Percentiles rank a stretch among this genome's conserved stretches.
These are phyloP conservation scores for Philopedon plagiatum DNA, from an alignment of 2,888 invertebrate species.

Conservation along the genomic window DNA sequence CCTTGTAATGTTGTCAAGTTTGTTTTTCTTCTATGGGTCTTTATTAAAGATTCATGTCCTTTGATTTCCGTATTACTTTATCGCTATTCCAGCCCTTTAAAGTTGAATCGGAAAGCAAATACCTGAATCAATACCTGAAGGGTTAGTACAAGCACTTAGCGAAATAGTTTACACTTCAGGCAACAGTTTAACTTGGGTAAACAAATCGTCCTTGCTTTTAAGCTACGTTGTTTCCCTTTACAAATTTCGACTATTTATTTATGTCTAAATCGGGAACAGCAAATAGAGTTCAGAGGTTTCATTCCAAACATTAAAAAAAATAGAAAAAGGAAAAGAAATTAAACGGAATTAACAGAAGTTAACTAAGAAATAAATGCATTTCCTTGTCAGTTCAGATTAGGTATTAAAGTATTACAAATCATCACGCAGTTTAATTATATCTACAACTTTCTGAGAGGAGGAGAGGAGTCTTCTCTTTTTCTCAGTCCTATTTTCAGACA, in stretches of 20 bases:
- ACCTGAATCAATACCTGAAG: not conserved
- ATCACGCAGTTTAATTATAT: too few species aligned
- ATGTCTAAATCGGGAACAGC: not conserved
- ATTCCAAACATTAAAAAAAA: not conserved
- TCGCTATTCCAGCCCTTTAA: not conserved
- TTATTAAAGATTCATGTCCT: too few species aligned
- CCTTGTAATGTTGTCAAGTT: too few species aligned
- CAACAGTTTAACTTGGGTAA: not conserved
- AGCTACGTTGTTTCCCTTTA: slow-evolving; percentile 6
- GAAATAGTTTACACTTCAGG: not conserved
- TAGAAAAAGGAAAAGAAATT: too few species aligned
- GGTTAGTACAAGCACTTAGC: slow-evolving; percentile 1
- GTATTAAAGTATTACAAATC: too few species aligned
- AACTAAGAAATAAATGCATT: too few species aligned
- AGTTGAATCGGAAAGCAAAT: not conserved
- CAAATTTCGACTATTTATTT: not conserved
- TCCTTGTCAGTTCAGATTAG: too few species aligned
- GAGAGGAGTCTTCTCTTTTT: too few species aligned
- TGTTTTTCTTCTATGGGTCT: too few species aligned
- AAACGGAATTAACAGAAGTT: too few species aligned
- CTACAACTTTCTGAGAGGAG: too few species aligned
- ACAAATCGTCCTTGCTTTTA: not conserved
- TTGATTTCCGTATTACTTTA: not conserved
- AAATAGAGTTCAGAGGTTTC: not conserved
- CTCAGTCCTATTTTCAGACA: too few species aligned